A percentile compares a stretch with the other conserved stretches of the same genome.
phyloP scores from a whole-genome alignment of 2,113 vertebrate genomes.

The Reinhardtius hippoglossoides region DNA sequence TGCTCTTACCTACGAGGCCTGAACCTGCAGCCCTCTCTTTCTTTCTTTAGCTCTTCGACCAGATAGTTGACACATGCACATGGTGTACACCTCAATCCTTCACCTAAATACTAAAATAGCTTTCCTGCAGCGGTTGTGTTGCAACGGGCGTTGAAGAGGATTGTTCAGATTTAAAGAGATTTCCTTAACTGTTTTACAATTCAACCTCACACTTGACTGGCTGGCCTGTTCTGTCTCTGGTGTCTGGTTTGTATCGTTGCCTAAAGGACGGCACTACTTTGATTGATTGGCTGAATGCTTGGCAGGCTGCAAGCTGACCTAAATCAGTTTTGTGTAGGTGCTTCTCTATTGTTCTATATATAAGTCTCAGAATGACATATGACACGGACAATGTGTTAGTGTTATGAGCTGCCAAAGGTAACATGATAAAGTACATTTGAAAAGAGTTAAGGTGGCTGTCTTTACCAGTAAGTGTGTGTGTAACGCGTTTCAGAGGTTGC shows the following conservation, averaged over 20 bases:
- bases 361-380: not conserved
- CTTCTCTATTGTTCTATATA: slow-evolving; percentile 11
- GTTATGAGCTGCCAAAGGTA: not conserved
- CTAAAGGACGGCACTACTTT: not conserved
- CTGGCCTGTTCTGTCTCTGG: not conserved
- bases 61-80: not conserved
- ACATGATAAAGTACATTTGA: slow-evolving; percentile 15
- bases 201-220: slow-evolving; percentile 20
- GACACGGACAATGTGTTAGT: slow-evolving; percentile 7
- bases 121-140: slow-evolving; percentile 5
- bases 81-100: not conserved
- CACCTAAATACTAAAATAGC: too few relatives aligned
- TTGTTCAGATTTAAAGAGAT: slow-evolving; percentile 16
- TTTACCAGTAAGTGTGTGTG: not conserved
- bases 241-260: not conserved
- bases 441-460: not conserved
- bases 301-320: slow-evolving; percentile 27
- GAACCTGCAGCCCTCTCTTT: slow-evolving; percentile 1
- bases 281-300: slow-evolving; percentile 2
- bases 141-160: slow-evolving; percentile 7
- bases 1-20: slow-evolving; percentile 26
- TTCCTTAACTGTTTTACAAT: slow-evolving; percentile 1
- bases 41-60: slow-evolving; percentile 22
- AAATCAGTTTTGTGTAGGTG: slow-evolving; percentile 16
- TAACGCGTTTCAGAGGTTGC: not conserved